Conservation (phyloP, 2,888 invertebrate species). For the Galerucella calmariensis region DNA sequence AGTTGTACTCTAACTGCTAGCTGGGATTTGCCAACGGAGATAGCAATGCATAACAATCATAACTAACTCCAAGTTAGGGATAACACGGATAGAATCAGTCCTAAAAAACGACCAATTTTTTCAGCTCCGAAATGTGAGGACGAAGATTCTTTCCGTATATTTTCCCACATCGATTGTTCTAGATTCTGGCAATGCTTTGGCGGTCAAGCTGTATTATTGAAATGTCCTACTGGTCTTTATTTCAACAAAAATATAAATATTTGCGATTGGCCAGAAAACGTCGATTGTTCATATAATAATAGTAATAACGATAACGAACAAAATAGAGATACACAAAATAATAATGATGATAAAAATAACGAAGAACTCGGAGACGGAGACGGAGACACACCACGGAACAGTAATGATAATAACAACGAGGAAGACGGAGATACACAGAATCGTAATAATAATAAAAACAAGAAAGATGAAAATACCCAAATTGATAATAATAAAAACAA, state of each 20-base stretch:
- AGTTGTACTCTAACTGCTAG: too few species aligned
- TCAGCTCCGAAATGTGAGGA: conserved; percentile 37
- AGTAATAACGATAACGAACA: background rate
- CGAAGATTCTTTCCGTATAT: conserved; percentile 31
- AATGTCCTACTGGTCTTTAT: conserved; percentile 44
- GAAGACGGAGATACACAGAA: too few species aligned
- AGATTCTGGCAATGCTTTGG: conserved; percentile 45
- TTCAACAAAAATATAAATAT: conserved; percentile 41
- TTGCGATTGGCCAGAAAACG: conserved; percentile 38
- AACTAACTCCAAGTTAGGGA: too few species aligned
- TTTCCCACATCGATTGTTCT: conserved; percentile 38
- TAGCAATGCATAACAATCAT: too few species aligned
- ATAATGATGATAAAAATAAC: background rate
- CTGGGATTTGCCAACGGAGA: too few species aligned
- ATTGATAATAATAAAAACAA: too few species aligned
- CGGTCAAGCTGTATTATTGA: conserved; percentile 37
- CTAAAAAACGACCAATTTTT: background rate
- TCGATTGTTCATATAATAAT: background rate
- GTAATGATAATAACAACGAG: too few species aligned
- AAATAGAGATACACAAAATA: background rate
- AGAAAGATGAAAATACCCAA: too few species aligned
- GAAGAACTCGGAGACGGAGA: background rate
- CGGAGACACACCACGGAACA: too few species aligned
- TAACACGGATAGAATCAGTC: background rate
- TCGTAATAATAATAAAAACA: too few species aligned